These are phyloP conservation scores for Schizothorax lantsangensis DNA, from an alignment of 2,797 vertebrate genomes.

Conservation along the genomic window DNA sequence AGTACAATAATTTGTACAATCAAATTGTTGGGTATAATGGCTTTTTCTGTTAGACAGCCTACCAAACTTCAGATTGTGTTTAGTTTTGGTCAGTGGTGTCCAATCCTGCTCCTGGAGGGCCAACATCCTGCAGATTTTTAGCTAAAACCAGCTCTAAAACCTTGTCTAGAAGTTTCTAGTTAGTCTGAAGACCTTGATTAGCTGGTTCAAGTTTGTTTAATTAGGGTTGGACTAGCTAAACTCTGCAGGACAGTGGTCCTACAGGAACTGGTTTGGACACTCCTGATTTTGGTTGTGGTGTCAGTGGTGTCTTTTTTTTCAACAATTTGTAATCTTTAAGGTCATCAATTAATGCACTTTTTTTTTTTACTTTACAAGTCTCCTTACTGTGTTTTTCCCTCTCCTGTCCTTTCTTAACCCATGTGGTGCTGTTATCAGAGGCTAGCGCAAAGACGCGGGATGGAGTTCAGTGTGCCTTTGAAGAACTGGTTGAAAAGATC, in stretches of 20 bases:
- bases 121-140: neutral
- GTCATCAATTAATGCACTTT: too few relatives aligned
- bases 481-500: slow-evolving; percentile 98
- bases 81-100: neutral
- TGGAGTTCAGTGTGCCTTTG: slow-evolving; percentile 98
- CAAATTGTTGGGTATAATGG: neutral
- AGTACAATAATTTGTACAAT: neutral
- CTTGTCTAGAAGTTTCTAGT: too few relatives aligned
- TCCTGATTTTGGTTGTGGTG: too few relatives aligned
- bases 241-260: neutral
- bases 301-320: neutral
- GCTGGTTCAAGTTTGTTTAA: neutral
- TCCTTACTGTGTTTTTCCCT: slow-evolving; percentile 8
- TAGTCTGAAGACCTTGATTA: neutral
- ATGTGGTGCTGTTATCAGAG: slow-evolving; percentile 76
- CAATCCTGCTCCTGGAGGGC: neutral
- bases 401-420: neutral
- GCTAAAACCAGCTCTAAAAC: neutral
- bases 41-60: neutral
- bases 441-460: slow-evolving; percentile 97
- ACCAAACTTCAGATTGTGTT: neutral
- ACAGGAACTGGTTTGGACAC: neutral
- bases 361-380: neutral
- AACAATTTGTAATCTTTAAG: too few relatives aligned
- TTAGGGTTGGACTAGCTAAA: neutral